A percentile compares a stretch with the other conserved stretches of the same genome.
phyloP scores from a whole-genome alignment of 1,140 invertebrate genomes.

The Andrena cerasifolii region DNA sequence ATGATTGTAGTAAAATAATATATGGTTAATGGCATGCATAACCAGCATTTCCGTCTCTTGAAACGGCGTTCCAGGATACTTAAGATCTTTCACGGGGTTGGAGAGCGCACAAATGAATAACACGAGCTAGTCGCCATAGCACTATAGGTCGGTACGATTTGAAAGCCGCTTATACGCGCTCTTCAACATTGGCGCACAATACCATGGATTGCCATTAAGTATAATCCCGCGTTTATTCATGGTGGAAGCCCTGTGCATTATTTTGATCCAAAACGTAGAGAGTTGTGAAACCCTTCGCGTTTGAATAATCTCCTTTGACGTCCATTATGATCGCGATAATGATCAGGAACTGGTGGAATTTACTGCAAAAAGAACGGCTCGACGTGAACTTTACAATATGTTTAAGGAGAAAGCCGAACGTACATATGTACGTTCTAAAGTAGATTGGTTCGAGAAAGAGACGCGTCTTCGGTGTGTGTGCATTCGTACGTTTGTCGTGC shows the following conservation, averaged over 20 bases:
- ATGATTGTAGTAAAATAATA: neutral
- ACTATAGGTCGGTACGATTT: conserved; percentile 50
- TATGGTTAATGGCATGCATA: neutral
- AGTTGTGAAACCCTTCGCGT: conserved; percentile 35
- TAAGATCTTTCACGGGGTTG: conserved; percentile 55
- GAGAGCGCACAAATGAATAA: conserved; percentile 50
- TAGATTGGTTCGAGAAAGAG: neutral
- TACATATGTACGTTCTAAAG: neutral
- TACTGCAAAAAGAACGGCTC: neutral
- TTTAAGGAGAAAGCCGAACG: neutral
- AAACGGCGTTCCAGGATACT: conserved; percentile 49
- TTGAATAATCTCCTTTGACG: conserved; percentile 51
- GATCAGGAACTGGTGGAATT: neutral
- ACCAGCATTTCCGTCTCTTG: neutral
- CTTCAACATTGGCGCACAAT: conserved; percentile 67
- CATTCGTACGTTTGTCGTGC: neutral
- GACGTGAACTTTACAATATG: neutral
- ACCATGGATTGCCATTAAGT: conserved; percentile 66
- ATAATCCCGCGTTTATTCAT: conserved; percentile 67
- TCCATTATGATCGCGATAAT: conserved; percentile 33
- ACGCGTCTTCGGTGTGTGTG: neutral
- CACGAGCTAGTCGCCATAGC: conserved; percentile 54
- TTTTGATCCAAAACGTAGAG: conserved; percentile 39
- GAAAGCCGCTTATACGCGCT: conserved; percentile 65
- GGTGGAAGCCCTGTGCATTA: conserved; percentile 56